A percentile compares a stretch with the other conserved stretches of the same genome.
Evolutionary conservation across 2,888 invertebrate species (phyloP).

Genomic region (Halictus ligatus): DNA sequence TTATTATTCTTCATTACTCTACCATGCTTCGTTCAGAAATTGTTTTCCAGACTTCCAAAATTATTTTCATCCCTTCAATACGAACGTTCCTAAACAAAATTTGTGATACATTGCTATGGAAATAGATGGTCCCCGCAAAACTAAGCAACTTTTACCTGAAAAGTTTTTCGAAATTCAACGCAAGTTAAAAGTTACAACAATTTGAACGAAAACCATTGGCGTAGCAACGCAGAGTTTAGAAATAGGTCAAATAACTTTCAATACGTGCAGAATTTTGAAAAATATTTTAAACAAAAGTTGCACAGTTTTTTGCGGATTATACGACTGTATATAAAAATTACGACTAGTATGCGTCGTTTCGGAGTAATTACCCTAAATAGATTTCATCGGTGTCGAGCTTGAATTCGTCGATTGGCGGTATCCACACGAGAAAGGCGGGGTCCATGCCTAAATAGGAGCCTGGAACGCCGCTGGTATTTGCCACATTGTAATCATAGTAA

Average conservation of each 20-base stretch:
- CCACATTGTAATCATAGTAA: slow-evolving; percentile 95
- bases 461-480: slow-evolving; percentile 92
- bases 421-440: slow-evolving; percentile 94
- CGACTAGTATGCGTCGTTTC: background rate
- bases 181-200: background rate
- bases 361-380: slow-evolving; percentile 34
- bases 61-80: no score
- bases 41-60: no score
- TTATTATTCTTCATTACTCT: background rate
- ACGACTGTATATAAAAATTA: background rate
- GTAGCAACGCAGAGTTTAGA: background rate
- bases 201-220: background rate
- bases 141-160: background rate
- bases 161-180: background rate
- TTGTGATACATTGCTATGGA: background rate
- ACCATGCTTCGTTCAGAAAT: no score
- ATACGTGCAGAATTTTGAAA: background rate
- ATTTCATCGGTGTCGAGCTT: slow-evolving; percentile 56
- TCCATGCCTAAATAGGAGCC: slow-evolving; percentile 96
- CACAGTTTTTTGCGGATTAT: background rate
- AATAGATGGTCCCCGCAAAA: background rate
- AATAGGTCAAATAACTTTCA: background rate
- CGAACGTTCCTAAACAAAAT: no score
- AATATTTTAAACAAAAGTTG: background rate
- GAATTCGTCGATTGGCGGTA: slow-evolving; percentile 89